Evolutionary conservation across 2,797 vertebrate species (phyloP).

Genomic region (Thunnus albacares): DNA sequence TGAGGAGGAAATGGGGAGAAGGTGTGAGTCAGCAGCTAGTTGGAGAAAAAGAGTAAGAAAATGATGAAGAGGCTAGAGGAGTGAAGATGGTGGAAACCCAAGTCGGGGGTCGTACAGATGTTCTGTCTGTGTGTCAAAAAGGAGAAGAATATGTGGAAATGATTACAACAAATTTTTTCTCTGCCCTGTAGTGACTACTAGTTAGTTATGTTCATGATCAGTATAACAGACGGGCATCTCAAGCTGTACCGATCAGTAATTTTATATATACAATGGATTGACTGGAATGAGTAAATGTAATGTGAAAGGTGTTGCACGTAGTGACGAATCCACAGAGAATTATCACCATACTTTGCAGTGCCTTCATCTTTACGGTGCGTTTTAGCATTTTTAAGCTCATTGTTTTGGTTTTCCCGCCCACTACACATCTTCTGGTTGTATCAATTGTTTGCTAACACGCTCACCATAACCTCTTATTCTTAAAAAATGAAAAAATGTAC

Average conservation of each 20-base stretch:
- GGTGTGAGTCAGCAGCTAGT: conserved; percentile 74
- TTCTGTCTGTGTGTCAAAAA: conserved; percentile 34
- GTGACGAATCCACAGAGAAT: too few species aligned
- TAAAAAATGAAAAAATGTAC: too few species aligned
- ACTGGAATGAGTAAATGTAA: background rate
- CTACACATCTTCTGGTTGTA: too few species aligned
- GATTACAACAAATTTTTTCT: conserved; percentile 14
- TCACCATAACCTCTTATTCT: too few species aligned
- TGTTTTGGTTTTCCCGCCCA: too few species aligned
- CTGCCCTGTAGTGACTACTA: background rate
- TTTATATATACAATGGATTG: background rate
- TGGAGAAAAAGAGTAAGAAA: conserved; percentile 61
- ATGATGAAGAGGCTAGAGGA: conserved; percentile 44
- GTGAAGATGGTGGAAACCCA: conserved; percentile 49
- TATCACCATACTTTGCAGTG: too few species aligned
- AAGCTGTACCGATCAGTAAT: background rate
- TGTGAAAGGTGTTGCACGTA: background rate
- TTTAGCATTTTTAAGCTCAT: too few species aligned
- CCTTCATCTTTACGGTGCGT: too few species aligned
- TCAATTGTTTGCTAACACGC: too few species aligned
- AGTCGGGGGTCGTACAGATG: conserved; percentile 40
- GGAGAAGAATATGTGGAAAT: conserved; percentile 37
- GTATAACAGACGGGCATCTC: background rate
- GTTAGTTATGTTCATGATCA: background rate
- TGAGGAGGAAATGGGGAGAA: conserved; percentile 55